Percentiles rank a stretch among this genome's conserved stretches.
phyloP scores from a whole-genome alignment of 2,113 vertebrate species.

The Azemiops feae region DNA sequence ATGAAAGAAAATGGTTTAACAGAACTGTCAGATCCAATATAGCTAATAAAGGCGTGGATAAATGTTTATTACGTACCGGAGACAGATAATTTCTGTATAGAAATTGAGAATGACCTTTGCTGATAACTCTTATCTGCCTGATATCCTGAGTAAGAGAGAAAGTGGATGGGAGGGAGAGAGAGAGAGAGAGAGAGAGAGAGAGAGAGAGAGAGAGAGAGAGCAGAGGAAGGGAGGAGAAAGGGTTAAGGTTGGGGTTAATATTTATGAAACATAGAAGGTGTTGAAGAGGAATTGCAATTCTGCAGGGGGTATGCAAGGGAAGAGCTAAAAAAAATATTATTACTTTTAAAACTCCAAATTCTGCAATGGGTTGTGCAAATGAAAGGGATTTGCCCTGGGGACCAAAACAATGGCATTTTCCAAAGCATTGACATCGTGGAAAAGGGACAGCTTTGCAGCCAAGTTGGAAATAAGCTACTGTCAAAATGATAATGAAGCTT shows the following conservation, averaged over 20 bases:
- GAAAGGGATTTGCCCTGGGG: background rate
- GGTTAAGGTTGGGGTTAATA: slow-evolving; percentile 50
- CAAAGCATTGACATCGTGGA: background rate
- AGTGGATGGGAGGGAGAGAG: slow-evolving; percentile 31
- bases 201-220: slow-evolving; percentile 32
- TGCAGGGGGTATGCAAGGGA: slow-evolving; percentile 45
- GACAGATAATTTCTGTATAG: slow-evolving; percentile 99
- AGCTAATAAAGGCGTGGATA: slow-evolving; percentile 98
- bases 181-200: background rate
- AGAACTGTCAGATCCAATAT: slow-evolving; percentile 99
- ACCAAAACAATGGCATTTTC: background rate
- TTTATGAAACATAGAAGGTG: slow-evolving; percentile 64
- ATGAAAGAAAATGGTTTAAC: slow-evolving; percentile 97
- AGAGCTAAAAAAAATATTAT: background rate
- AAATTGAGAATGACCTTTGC: slow-evolving; percentile 99
- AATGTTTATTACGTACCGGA: slow-evolving; percentile 98
- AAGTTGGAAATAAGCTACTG: background rate
- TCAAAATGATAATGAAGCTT: background rate
- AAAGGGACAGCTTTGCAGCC: background rate
- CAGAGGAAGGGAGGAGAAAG: slow-evolving; percentile 2
- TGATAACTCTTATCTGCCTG: slow-evolving; percentile 91
- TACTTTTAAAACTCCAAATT: background rate
- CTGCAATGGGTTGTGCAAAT: background rate
- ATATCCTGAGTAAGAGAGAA: slow-evolving; percentile 78
- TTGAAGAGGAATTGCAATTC: slow-evolving; percentile 60